Conservation (phyloP, 2,797 vertebrate genomes). For the Gouania willdenowi region DNA sequence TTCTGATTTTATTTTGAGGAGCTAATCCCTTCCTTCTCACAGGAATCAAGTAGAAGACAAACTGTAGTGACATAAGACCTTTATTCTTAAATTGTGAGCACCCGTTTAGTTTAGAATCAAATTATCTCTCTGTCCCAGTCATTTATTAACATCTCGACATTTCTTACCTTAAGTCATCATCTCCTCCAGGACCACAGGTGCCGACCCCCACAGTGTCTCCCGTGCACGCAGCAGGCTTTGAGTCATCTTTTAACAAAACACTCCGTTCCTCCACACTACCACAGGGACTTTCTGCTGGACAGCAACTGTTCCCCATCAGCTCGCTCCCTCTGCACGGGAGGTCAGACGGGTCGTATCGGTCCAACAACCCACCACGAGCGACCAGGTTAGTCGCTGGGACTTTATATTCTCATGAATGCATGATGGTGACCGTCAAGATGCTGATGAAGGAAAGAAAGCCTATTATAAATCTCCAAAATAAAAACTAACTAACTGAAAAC, state of each 20-base stretch:
- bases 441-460: constrained; percentile 8
- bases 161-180: constrained; percentile 47
- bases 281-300: constrained; percentile 56
- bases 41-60: too few species aligned
- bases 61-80: too few species aligned
- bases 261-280: constrained; percentile 66
- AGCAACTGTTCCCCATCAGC: constrained; percentile 75
- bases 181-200: constrained; percentile 22
- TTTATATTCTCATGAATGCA: constrained; percentile 41
- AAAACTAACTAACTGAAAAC: too few species aligned
- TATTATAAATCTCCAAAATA: too few species aligned
- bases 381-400: constrained; percentile 31
- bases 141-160: too few species aligned
- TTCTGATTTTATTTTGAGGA: too few species aligned
- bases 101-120: too few species aligned
- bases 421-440: constrained; percentile 18
- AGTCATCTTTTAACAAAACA: constrained; percentile 57
- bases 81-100: too few species aligned
- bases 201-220: constrained; percentile 14
- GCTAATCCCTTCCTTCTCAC: too few species aligned
- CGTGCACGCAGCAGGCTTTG: constrained; percentile 17
- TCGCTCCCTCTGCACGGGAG: constrained; percentile 30
- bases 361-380: constrained; percentile 12
- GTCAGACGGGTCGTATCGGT: constrained; percentile 11
- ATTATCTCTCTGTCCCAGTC: too few species aligned